phyloP scores from a whole-genome alignment of 2,797 vertebrate species.

The Phaenicophaeus curvirostris region DNA sequence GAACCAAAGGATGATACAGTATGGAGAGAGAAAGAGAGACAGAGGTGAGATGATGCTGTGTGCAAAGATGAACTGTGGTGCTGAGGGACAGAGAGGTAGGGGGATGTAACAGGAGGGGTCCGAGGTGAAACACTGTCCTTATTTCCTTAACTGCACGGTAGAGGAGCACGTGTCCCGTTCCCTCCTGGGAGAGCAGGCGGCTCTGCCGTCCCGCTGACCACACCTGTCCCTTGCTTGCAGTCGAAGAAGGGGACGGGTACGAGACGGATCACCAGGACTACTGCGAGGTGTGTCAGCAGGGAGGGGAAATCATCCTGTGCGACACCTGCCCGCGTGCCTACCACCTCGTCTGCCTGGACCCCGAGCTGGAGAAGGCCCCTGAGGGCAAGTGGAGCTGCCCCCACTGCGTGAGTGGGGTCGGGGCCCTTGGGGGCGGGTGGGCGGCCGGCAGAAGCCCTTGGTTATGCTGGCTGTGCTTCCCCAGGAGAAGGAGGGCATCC shows the following conservation, averaged over 20 bases:
- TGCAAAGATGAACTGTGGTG: constrained; percentile 60
- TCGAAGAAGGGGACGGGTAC: constrained; percentile 93
- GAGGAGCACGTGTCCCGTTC: constrained; percentile 8
- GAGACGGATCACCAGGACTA: constrained; percentile 99
- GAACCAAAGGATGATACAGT: constrained; percentile 75
- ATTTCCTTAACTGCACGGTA: not conserved
- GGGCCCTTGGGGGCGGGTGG: accelerated
- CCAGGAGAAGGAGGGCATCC: constrained; percentile 98
- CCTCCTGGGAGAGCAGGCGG: not conserved
- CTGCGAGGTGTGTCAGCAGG: constrained; percentile 98
- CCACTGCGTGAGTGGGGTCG: constrained; percentile 87
- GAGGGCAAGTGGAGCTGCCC: constrained; percentile 99
- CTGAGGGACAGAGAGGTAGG: constrained; percentile 71
- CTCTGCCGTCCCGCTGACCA: not conserved
- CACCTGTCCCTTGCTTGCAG: constrained; percentile 72
- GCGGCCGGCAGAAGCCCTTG: accelerated
- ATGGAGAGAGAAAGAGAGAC: constrained; percentile 74
- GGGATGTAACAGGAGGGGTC: constrained; percentile 26
- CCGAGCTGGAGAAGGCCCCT: constrained; percentile 95
- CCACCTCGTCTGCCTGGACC: constrained; percentile 97
- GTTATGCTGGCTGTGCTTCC: not conserved
- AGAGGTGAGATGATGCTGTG: constrained; percentile 74
- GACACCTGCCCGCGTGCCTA: constrained; percentile 97
- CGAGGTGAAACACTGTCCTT: not conserved
- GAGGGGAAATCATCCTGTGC: constrained; percentile 97